A percentile compares a stretch with the other conserved stretches of the same genome.
Conservation (phyloP, 1,140 invertebrate species). For the Euschistus heros region DNA sequence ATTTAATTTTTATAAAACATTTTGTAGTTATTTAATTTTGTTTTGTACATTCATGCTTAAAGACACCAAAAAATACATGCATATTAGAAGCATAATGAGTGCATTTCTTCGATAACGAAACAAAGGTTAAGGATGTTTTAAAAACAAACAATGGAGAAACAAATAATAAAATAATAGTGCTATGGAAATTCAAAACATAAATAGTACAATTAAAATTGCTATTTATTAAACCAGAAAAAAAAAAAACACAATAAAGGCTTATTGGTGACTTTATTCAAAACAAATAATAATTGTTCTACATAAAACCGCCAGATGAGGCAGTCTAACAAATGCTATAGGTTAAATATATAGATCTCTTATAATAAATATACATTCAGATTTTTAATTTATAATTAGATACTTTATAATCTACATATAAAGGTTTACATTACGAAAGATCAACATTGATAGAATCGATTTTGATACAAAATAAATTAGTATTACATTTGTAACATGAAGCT, state of each 20-base stretch:
- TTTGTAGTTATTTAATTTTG: too few relatives aligned
- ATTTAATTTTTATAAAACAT: too few relatives aligned
- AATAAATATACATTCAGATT: constrained; percentile 7
- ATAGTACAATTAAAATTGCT: too few relatives aligned
- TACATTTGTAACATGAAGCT: neutral
- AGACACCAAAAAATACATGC: too few relatives aligned
- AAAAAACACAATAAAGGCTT: neutral
- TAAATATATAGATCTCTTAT: neutral
- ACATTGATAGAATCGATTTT: constrained; percentile 2
- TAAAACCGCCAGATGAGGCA: neutral
- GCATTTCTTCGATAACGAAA: too few relatives aligned
- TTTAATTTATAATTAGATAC: neutral
- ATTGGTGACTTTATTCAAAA: neutral
- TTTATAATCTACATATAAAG: neutral
- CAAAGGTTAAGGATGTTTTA: too few relatives aligned
- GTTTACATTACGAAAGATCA: constrained; percentile 2
- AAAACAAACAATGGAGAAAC: too few relatives aligned
- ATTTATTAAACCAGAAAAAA: too few relatives aligned
- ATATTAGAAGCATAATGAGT: too few relatives aligned
- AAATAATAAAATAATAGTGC: too few relatives aligned
- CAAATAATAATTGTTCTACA: neutral
- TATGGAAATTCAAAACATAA: too few relatives aligned
- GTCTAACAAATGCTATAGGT: neutral
- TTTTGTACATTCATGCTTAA: too few relatives aligned
- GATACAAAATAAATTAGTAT: neutral